Base-by-base conservation (phyloP, 2,113 vertebrate species). In the Silurus asotus region DNA sequence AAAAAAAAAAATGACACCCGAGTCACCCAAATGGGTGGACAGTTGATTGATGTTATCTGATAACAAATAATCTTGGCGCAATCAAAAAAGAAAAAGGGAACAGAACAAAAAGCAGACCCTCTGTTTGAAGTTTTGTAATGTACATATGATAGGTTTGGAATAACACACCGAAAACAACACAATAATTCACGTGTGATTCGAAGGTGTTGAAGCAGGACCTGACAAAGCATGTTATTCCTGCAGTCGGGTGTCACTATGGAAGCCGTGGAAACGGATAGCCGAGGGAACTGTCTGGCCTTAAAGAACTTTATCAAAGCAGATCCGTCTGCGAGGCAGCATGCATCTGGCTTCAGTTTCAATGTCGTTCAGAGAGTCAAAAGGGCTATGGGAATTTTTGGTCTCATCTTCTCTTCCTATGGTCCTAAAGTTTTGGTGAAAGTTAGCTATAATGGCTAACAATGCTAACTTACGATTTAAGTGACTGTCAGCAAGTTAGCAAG, bases 141-240 rank as follows among this genome's bases (percentile, higher is more conserved):
- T 15, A 37, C 13, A 49, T 23, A 75, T 55, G 58, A 61, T 51
- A 76, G 51, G 81, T 86, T 85, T 75, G 77, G 81, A 84, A 75
- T 83, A 74, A 65, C 85, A 86, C 58, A 84, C 67, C 51, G 17
- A 55, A 86, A 88, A 83, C 75, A 28, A 86, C 13, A 65, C 61
- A 48, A 80, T 61, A 51, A 51, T 48, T 62, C 23, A 28, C 8
- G 13, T 23, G 48, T 67, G 45, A 53, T 74, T 65, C 67, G 28
- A 85, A 65, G 72, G 70, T 48, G 77, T 20, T 77, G 15, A 75
- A 80, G 58, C 49, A 14, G 49, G 28, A 62, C 64, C 62, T 48
- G 84, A 85, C 56, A 83, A 88, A 86, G 59, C 79, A 53, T 48
- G 83, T 53, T 65, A 75, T 88, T 86, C 77, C 77, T 69, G 82